These are phyloP conservation scores for Channallabes apus DNA, from an alignment of 2,797 vertebrate species.

Conservation along the genomic window DNA sequence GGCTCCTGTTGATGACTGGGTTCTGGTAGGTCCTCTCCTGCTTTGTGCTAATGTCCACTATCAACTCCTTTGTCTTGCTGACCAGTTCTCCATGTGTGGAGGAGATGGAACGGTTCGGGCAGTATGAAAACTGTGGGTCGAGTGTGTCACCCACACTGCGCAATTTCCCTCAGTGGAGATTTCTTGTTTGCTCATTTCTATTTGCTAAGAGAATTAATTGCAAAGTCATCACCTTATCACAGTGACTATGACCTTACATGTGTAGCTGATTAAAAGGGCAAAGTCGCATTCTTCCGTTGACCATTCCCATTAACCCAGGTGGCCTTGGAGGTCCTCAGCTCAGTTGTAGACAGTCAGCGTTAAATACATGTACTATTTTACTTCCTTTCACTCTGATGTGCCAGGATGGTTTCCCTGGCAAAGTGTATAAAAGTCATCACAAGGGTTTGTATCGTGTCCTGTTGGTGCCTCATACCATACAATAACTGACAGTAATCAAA, in stretches of 20 bases:
- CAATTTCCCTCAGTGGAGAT: background rate
- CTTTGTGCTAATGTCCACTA: no score
- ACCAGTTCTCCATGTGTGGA: background rate
- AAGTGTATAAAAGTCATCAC: background rate
- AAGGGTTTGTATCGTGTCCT: background rate
- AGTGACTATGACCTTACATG: background rate
- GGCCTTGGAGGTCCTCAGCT: background rate
- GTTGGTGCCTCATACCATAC: background rate
- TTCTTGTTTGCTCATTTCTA: background rate
- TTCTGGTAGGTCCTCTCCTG: no score
- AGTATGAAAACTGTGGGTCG: no score
- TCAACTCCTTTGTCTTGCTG: no score
- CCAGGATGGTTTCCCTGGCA: background rate
- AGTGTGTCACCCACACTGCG: no score
- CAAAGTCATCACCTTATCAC: background rate
- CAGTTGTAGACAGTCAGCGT: background rate
- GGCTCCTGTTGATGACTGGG: no score
- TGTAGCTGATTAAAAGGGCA: background rate
- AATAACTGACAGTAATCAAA: background rate
- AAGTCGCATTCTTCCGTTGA: background rate
- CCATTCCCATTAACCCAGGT: background rate
- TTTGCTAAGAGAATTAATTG: background rate
- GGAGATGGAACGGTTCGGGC: no score
- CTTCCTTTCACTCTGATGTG: background rate
- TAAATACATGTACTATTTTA: background rate